A percentile compares a stretch with the other conserved stretches of the same genome.
These are phyloP conservation scores for Amiota communis DNA, from an alignment of 2,888 invertebrate species.

Conservation along the genomic window DNA sequence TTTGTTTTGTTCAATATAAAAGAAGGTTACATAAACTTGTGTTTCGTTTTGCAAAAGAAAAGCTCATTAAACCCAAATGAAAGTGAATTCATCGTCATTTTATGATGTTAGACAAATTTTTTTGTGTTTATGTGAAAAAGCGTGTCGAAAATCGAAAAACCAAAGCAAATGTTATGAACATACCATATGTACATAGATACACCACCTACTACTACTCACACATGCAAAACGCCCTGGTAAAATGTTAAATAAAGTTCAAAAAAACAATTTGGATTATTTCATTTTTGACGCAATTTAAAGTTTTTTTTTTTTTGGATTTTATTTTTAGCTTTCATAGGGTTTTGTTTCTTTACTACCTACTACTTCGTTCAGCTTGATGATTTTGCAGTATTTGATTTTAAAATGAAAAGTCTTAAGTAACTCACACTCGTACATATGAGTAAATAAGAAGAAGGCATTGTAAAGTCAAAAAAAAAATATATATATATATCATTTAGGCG, in stretches of 20 bases:
- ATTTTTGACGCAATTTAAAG: slow-evolving; percentile 49
- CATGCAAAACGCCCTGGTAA: not conserved
- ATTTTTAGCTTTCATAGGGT: slow-evolving; percentile 21
- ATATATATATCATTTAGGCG: no score
- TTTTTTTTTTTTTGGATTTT: slow-evolving; percentile 53
- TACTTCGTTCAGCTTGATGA: slow-evolving; percentile 59
- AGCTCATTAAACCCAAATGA: slow-evolving; percentile 13
- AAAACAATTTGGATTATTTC: slow-evolving; percentile 38
- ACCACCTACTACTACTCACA: slow-evolving; percentile 1
- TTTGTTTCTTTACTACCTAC: not conserved
- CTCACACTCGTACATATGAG: not conserved
- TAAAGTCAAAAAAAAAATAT: not conserved
- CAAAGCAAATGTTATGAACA: slow-evolving; percentile 37
- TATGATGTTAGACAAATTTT: slow-evolving; percentile 46
- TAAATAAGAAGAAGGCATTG: not conserved
- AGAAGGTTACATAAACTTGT: slow-evolving; percentile 20
- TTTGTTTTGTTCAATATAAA: not conserved
- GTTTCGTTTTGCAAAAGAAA: slow-evolving; percentile 5
- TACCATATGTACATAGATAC: slow-evolving; percentile 32
- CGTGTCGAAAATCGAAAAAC: slow-evolving; percentile 27
- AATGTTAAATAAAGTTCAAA: slow-evolving; percentile 51
- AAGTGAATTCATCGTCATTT: slow-evolving; percentile 20
- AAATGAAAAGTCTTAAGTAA: slow-evolving; percentile 57
- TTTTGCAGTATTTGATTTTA: slow-evolving; percentile 49
- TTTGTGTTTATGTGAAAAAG: slow-evolving; percentile 36